phyloP scores from a whole-genome alignment of 1,140 invertebrate genomes.

The Apis dorsata region DNA sequence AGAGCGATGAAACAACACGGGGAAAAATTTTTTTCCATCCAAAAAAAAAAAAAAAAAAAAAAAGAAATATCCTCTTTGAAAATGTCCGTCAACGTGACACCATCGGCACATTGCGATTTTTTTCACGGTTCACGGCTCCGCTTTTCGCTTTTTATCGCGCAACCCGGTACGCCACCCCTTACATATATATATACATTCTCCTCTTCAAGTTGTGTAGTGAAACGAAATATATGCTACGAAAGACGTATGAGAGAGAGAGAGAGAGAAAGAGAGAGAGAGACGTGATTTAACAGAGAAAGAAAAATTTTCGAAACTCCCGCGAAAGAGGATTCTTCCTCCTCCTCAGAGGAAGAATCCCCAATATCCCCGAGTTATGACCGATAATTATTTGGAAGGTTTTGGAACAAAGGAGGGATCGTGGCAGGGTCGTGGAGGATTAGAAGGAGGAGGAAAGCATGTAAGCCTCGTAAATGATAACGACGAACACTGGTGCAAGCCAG shows the following conservation, averaged over 20 bases:
- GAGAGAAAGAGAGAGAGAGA: too few species aligned
- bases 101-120: not conserved
- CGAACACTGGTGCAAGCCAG: slow-evolving; percentile 59
- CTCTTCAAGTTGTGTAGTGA: not conserved
- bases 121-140: not conserved
- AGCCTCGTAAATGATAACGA: slow-evolving; percentile 71
- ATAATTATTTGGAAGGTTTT: slow-evolving; percentile 68
- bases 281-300: too few species aligned
- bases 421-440: slow-evolving; percentile 47
- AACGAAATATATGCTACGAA: too few species aligned
- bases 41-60: not conserved
- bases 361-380: slow-evolving; percentile 58
- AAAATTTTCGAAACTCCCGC: too few species aligned
- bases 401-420: slow-evolving; percentile 54
- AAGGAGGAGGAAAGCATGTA: slow-evolving; percentile 57
- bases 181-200: slow-evolving; percentile 7
- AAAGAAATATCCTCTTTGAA: not conserved
- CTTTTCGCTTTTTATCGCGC: not conserved
- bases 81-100: not conserved
- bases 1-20: not conserved
- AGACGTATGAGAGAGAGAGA: too few species aligned
- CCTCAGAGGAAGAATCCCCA: not conserved
- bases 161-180: slow-evolving; percentile 4
- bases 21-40: not conserved
- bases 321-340: not conserved